Evolutionary conservation across 2,113 vertebrate species (phyloP), one percentile per base, ranked within the genome.

Genomic region (Hippotragus niger): DNA sequence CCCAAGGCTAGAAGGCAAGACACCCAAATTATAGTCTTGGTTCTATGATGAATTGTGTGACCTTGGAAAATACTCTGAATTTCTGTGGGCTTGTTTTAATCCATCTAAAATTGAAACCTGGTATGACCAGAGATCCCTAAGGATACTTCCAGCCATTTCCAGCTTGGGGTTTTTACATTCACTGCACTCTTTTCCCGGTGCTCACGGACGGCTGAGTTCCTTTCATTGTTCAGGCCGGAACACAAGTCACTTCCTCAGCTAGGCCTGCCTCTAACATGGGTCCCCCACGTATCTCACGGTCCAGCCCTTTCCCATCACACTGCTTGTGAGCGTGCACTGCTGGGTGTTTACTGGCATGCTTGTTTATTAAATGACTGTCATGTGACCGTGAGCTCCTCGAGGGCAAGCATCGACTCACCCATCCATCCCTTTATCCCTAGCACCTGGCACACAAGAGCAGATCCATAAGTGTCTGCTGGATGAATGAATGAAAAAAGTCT

Each of bases 281-380:
- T 82, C 31, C 16, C 29, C 50, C 31, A 2, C 3, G 25, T 25
- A 15, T 60, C 81, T 21, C 57, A 8, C 21, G 82, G 78, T 16
- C 86, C 14, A 31, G 17, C 10, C 62, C n/a, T 90, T 64, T 50
- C 23, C 50, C 50, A 9, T 45, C 36, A 36, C 0, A 2, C 45
- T 33, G 7, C 52, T 15, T 2, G 13, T 27, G 87, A 33, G 40
- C 1, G 0, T 23, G 57, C 4, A 2, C 23, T 4, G 15, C 57
- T 33, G 1, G 23, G 27, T 7, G 15, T 15, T 40, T 21, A 14
- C 5, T 23, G 84, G 36, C 36, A 23, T 4, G 52, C 84, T 57
- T 67, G 17, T n/a, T 43, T 78, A 13, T 14, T 33, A 19, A 43
- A 16, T 40, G 57, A 74, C 17, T 50, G 43, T 50, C 47, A 7